Conservation (phyloP, 2,113 vertebrate species). For the Scortum barcoo region DNA sequence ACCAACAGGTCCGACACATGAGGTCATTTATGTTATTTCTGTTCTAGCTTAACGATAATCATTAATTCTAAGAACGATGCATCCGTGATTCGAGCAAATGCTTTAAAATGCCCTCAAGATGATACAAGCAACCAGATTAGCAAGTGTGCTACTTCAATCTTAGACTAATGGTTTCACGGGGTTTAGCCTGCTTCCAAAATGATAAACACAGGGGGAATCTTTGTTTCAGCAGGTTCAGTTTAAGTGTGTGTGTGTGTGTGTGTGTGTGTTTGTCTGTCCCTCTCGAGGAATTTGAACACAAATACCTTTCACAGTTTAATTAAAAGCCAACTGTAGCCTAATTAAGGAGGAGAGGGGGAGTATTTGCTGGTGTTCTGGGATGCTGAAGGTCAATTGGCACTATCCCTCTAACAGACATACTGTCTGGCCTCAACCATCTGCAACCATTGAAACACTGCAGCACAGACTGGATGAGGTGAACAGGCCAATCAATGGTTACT, state of each 20-base stretch:
- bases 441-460: slow-evolving; percentile 11
- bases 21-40: slow-evolving; percentile 8
- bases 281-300: slow-evolving; percentile 48
- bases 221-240: slow-evolving; percentile 36
- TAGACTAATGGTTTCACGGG: slow-evolving; percentile 13
- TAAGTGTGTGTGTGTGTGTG: background rate
- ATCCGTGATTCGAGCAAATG: slow-evolving; percentile 20
- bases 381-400: slow-evolving; percentile 38
- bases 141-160: slow-evolving; percentile 19
- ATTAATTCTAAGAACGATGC: background rate
- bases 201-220: slow-evolving; percentile 29
- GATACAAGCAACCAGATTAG: slow-evolving; percentile 30
- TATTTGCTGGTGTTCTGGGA: slow-evolving; percentile 24
- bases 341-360: slow-evolving; percentile 43
- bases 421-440: background rate
- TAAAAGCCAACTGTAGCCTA: slow-evolving; percentile 62
- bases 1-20: slow-evolving; percentile 15
- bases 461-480: background rate
- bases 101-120: slow-evolving; percentile 11
- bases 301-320: slow-evolving; percentile 57
- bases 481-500: slow-evolving; percentile 6
- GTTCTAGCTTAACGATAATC: slow-evolving; percentile 17
- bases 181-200: slow-evolving; percentile 43
- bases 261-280: slow-evolving; percentile 3
- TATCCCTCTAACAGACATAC: slow-evolving; percentile 46